Evolutionary conservation across 2,113 vertebrate species (phyloP).

Genomic region (Eidolon helvum): DNA sequence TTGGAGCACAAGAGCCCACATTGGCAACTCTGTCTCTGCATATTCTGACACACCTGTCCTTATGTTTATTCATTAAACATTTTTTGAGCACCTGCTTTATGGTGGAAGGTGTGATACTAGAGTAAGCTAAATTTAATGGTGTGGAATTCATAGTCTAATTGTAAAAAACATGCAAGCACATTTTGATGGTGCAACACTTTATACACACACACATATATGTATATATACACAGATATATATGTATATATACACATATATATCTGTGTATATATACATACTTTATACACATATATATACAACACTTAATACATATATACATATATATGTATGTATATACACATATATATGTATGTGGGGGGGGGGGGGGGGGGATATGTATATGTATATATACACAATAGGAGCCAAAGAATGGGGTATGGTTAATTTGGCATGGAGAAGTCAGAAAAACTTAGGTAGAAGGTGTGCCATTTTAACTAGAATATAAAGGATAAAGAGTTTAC

Average conservation of each 20-base stretch:
- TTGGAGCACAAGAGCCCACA: neutral
- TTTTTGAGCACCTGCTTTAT: neutral
- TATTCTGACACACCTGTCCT: neutral
- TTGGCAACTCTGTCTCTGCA: neutral
- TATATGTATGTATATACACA: too few relatives aligned
- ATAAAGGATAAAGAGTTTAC: neutral
- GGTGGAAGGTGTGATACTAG: neutral
- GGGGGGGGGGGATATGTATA: too few relatives aligned
- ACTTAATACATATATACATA: neutral
- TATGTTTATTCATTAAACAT: neutral
- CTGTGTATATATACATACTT: too few relatives aligned
- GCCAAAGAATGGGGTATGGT: neutral
- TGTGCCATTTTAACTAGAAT: neutral
- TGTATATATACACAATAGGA: rapidly evolving
- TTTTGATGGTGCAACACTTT: neutral
- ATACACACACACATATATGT: neutral
- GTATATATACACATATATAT: rapidly evolving
- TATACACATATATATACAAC: too few relatives aligned
- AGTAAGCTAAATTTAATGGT: neutral
- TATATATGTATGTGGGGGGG: too few relatives aligned
- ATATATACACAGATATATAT: rapidly evolving
- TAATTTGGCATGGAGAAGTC: neutral
- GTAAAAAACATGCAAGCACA: neutral
- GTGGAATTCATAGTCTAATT: neutral
- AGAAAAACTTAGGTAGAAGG: neutral